Percentiles rank a stretch among this genome's conserved stretches.
These are phyloP conservation scores for Podarcis lilfordi DNA, from an alignment of 2,797 vertebrate species.

Conservation along the genomic window DNA sequence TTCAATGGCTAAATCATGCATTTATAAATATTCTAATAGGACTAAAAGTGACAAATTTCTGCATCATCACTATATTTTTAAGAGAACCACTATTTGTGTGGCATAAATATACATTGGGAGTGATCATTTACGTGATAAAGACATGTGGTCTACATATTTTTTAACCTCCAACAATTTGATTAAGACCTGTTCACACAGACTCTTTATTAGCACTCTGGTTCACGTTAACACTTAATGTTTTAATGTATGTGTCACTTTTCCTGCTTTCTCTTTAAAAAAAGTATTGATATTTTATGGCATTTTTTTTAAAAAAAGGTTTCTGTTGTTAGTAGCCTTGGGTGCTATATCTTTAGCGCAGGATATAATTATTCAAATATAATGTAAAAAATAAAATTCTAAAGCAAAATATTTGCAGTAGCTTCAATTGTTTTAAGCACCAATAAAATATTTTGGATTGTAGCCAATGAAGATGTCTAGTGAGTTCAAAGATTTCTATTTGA, in stretches of 20 bases:
- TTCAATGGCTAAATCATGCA: background rate
- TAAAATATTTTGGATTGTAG: background rate
- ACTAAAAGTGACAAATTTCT: background rate
- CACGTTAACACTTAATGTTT: background rate
- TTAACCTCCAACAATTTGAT: background rate
- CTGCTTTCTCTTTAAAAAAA: background rate
- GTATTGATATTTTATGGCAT: background rate
- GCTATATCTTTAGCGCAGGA: background rate
- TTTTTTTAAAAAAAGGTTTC: background rate
- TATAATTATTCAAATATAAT: no score
- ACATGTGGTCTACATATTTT: background rate
- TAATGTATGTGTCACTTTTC: no score
- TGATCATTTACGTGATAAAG: background rate
- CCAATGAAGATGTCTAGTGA: no score
- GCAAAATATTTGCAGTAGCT: constrained; percentile 4
- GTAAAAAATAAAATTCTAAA: background rate
- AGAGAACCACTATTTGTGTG: background rate
- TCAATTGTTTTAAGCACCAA: background rate
- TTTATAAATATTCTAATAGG: background rate
- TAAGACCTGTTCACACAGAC: background rate
- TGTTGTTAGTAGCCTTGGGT: background rate
- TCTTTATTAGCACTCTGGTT: background rate
- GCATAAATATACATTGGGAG: background rate
- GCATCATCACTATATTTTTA: background rate
- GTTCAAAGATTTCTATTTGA: no score